phyloP scores from a whole-genome alignment of 2,113 vertebrate species.

The Ictalurus furcatus region DNA sequence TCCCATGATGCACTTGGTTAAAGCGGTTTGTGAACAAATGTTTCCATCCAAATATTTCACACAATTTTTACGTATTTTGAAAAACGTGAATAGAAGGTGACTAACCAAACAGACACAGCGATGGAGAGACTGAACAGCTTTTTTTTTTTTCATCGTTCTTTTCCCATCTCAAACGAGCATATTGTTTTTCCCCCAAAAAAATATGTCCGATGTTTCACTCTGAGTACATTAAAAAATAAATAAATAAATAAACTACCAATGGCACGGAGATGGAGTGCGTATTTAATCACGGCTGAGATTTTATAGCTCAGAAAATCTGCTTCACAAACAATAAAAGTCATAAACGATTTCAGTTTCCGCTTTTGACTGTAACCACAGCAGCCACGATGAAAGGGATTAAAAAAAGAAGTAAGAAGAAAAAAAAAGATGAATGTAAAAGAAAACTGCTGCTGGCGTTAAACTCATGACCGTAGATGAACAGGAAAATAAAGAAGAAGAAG shows the following conservation, averaged over 20 bases:
- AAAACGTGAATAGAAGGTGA: background rate
- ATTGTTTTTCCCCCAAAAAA: too few species aligned
- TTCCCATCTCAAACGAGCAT: too few species aligned
- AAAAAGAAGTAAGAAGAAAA: background rate
- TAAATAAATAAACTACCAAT: background rate
- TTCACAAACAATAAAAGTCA: constrained; percentile 20
- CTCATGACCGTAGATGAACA: background rate
- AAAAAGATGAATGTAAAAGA: background rate
- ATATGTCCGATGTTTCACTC: background rate
- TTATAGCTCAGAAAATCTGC: background rate
- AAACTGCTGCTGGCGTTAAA: constrained; percentile 10
- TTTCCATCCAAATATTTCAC: background rate
- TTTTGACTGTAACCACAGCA: background rate
- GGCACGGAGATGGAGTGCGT: background rate
- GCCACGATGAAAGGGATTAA: background rate
- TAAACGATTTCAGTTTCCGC: constrained; percentile 8
- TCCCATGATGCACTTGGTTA: background rate
- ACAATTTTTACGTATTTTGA: background rate
- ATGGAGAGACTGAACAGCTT: too few species aligned
- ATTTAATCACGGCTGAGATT: constrained; percentile 12
- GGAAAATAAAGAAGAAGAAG: background rate
- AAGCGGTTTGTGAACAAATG: background rate
- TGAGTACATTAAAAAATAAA: background rate
- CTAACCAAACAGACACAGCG: too few species aligned
- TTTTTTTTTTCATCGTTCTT: too few species aligned